A percentile compares a stretch with the other conserved stretches of the same genome.
Conservation (phyloP, 30 jellyfish, hydroid and myxozoan genomes). For the Aurelia aurita region DNA sequence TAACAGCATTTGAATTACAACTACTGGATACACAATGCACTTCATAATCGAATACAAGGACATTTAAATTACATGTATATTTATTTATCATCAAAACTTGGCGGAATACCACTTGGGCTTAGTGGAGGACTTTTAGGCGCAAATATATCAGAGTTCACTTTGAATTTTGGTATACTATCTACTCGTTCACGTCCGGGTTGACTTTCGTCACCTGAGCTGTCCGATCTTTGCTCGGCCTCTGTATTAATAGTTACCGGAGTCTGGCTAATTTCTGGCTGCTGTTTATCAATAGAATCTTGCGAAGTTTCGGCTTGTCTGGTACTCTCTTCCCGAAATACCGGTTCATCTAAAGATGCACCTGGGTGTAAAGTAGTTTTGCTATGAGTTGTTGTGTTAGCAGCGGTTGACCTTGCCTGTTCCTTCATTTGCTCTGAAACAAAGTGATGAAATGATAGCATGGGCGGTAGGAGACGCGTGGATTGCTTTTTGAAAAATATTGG, state of each 20-base stretch:
- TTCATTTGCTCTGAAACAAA: constrained; percentile 52
- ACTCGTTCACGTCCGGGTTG: constrained; percentile 53
- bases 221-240: constrained; percentile 8
- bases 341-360: not conserved
- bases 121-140: constrained; percentile 72
- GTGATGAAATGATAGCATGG: no score
- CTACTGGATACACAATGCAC: no score
- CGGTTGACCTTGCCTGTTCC: constrained; percentile 5
- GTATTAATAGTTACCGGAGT: not conserved
- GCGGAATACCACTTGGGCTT: constrained; percentile 48
- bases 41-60: no score
- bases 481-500: no score
- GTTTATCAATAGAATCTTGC: no score
- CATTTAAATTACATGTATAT: not conserved
- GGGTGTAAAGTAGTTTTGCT: not conserved
- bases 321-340: no score
- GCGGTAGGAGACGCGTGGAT: no score
- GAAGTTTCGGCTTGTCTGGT: no score
- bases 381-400: constrained; percentile 9
- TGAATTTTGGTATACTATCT: constrained; percentile 81
- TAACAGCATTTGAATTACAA: no score
- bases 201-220: not conserved
- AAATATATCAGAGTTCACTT: constrained; percentile 84
- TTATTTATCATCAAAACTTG: constrained; percentile 18
- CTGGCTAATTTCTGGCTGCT: no score